Evolutionary conservation across 2,888 invertebrate species (phyloP).

Genomic region (Lamproptera curius): DNA sequence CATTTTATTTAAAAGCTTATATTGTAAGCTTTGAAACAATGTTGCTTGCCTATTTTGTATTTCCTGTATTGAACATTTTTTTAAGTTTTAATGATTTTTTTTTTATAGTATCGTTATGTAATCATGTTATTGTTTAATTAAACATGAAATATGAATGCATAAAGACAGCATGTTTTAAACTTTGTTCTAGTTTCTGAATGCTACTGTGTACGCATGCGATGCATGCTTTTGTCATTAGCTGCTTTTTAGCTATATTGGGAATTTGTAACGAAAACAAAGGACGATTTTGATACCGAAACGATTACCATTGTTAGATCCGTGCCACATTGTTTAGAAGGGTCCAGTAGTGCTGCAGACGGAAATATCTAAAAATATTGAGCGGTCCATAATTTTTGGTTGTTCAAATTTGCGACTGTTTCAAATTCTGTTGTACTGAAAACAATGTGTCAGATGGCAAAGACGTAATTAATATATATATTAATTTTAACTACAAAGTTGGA

Average conservation of each 20-base stretch:
- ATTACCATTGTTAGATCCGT: conserved; percentile 13
- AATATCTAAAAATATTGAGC: conserved; percentile 7
- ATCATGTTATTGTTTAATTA: background rate
- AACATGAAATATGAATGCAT: background rate
- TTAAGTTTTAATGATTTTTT: background rate
- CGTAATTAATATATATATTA: too few species aligned
- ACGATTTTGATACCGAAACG: conserved; percentile 2
- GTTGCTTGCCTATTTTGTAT: background rate
- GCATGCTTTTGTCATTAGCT: conserved; percentile 18
- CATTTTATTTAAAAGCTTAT: background rate
- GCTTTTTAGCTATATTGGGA: conserved; percentile 7
- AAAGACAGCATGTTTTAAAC: background rate
- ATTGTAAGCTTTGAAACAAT: background rate
- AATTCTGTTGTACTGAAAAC: too few species aligned
- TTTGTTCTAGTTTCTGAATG: background rate
- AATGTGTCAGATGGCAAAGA: too few species aligned
- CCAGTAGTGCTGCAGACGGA: conserved; percentile 1
- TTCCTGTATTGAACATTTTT: background rate
- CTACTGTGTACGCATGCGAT: background rate
- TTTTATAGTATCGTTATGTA: background rate
- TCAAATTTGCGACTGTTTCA: background rate
- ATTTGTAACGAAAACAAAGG: conserved; percentile 10
- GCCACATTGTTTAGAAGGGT: conserved; percentile 9
- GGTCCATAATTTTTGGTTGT: background rate
- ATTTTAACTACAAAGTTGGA: too few species aligned